Base-by-base conservation (phyloP, 2,888 invertebrate species). In the Amblyteles armatorius region DNA sequence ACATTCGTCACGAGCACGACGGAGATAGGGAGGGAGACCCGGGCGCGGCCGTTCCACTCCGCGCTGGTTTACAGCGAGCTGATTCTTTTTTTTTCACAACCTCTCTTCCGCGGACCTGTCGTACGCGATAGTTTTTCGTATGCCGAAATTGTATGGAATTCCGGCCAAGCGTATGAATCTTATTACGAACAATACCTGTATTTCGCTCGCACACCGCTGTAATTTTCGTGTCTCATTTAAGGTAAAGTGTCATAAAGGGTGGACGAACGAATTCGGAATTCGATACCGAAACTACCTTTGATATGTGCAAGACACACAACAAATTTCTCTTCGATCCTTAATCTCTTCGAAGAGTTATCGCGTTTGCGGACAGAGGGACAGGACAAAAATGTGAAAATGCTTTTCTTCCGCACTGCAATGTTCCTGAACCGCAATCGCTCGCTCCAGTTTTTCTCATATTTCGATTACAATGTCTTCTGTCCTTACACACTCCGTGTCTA, bases 1-100 rank as follows among this genome's bases (percentile, higher is more conserved):
- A 88, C 85, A 90, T 89, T 90, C 88, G 89, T 88, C 89, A 88
- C 79, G 87, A 83, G 82, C 57, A 73, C 69, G 65, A 65, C 82
- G 72, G 29, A 55, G 52, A 81, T 73, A 57, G 74, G 69, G 74
- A 76, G 74, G 73, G 73, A 63, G 86, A 87, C 79, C 82, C 86
- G 84, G 79, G 73, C 55, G 81, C 85, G 83, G 63, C 84, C 81
- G 68, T 81, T 85, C 50, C 80, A 81, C 82, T 81, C 81, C 57
- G 60, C 76, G 68, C 67, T 57, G 77, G 71, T 78, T 77, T 69
- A 69, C 69, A 68, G 79, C 74, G 74, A 79, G 79, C 68, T 74
- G 69, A 83, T 79, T 79, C 11, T 40, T 40, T 79, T 65, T 67
- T 82, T 67, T 82, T 71, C 80, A 80, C 57, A 50, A 2, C 52